A percentile compares a stretch with the other conserved stretches of the same genome.
phyloP scores from a whole-genome alignment of 2,888 invertebrate species.

The Mycalesis mineus region DNA sequence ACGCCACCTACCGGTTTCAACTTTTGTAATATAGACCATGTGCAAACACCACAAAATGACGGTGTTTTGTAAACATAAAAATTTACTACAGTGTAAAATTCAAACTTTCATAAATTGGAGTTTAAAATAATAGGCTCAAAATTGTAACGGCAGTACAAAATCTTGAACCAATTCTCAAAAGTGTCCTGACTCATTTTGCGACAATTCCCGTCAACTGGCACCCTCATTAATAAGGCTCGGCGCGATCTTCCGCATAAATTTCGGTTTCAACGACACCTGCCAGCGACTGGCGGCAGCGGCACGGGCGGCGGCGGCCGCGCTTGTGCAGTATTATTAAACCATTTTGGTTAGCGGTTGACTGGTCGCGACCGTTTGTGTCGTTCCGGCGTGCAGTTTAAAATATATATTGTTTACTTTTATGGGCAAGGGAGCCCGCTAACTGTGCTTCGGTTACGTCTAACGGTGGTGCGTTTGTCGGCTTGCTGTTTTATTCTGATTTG shows the following conservation, averaged over 20 bases:
- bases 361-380: neutral
- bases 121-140: too few relatives aligned
- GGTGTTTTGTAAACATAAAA: too few relatives aligned
- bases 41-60: too few relatives aligned
- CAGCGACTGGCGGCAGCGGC: neutral
- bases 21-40: too few relatives aligned
- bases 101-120: too few relatives aligned
- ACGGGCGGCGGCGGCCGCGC: neutral
- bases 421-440: neutral
- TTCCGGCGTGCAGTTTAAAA: neutral
- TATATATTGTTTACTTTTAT: conserved; percentile 1
- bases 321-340: conserved; percentile 1
- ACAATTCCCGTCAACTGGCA: neutral
- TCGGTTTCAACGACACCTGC: conserved; percentile 19
- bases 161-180: neutral
- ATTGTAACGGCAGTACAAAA: neutral
- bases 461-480: too few relatives aligned
- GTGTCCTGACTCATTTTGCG: neutral
- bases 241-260: conserved; percentile 6
- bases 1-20: too few relatives aligned
- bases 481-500: too few relatives aligned
- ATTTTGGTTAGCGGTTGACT: conserved; percentile 1
- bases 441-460: too few relatives aligned
- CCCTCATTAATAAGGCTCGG: neutral
- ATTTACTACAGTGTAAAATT: too few relatives aligned